phyloP scores from a whole-genome alignment of 2,113 vertebrate species.

The Bos javanicus region DNA sequence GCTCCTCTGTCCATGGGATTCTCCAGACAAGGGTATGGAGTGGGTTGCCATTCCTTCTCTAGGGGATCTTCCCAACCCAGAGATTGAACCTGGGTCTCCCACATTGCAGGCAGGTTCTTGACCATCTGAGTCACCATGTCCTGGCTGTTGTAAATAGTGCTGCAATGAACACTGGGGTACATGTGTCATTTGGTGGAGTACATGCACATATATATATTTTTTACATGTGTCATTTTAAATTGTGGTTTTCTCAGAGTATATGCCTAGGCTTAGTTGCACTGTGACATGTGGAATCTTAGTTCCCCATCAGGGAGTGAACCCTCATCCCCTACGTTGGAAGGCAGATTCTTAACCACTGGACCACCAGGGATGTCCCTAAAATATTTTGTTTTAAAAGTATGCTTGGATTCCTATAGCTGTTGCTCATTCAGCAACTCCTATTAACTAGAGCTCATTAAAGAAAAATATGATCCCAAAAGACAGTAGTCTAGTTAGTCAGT shows the following conservation, averaged over 20 bases:
- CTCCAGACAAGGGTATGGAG: background rate
- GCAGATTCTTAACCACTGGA: background rate
- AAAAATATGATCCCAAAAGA: background rate
- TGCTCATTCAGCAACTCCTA: constrained; percentile 1
- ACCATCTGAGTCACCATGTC: background rate
- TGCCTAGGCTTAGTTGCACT: background rate
- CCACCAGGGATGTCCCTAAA: background rate
- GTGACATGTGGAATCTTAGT: background rate
- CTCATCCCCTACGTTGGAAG: background rate
- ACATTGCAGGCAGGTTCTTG: background rate
- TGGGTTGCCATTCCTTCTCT: background rate
- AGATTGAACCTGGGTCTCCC: background rate
- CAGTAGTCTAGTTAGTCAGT: background rate
- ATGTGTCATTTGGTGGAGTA: background rate
- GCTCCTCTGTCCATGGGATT: background rate
- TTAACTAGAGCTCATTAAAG: constrained; percentile 24
- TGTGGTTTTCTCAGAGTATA: background rate
- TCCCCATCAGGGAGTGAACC: background rate
- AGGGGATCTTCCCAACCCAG: background rate
- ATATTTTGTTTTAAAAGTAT: constrained; percentile 6
- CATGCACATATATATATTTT: background rate
- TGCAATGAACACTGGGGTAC: background rate
- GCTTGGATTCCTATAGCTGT: background rate
- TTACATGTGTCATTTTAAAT: background rate
- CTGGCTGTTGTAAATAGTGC: background rate